These are phyloP conservation scores for Megalurothrips usitatus DNA, from an alignment of 2,888 invertebrate genomes.

Conservation along the genomic window DNA sequence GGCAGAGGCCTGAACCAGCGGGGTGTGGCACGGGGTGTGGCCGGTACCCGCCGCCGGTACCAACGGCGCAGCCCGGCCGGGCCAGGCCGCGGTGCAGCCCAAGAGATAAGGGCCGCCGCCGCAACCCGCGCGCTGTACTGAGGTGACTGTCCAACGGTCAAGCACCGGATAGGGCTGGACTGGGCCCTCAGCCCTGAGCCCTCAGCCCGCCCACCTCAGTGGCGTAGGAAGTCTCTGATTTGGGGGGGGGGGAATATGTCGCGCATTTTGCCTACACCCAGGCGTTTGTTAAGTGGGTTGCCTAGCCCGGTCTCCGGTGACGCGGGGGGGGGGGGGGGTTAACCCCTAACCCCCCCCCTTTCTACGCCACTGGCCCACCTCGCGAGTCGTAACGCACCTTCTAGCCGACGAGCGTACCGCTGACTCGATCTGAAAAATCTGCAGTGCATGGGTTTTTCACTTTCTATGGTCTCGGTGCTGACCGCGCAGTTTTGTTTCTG, in stretches of 20 bases:
- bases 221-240: too few species aligned
- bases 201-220: too few species aligned
- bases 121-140: neutral
- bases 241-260: too few species aligned
- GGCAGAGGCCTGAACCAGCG: too few species aligned
- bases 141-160: neutral
- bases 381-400: neutral
- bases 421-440: neutral
- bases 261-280: too few species aligned
- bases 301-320: neutral
- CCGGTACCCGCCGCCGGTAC: too few species aligned
- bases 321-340: neutral
- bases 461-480: too few species aligned
- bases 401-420: neutral
- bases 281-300: too few species aligned
- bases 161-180: neutral
- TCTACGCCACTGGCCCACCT: neutral
- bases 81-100: neutral
- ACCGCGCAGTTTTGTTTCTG: too few species aligned
- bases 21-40: too few species aligned
- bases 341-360: neutral
- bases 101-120: too few species aligned
- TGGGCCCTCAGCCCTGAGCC: neutral
- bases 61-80: neutral
- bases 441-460: too few species aligned